Evolutionary conservation across 1,140 invertebrate species (phyloP), one percentile per base, ranked within the genome.

Genomic region (Frieseomelitta varia): DNA sequence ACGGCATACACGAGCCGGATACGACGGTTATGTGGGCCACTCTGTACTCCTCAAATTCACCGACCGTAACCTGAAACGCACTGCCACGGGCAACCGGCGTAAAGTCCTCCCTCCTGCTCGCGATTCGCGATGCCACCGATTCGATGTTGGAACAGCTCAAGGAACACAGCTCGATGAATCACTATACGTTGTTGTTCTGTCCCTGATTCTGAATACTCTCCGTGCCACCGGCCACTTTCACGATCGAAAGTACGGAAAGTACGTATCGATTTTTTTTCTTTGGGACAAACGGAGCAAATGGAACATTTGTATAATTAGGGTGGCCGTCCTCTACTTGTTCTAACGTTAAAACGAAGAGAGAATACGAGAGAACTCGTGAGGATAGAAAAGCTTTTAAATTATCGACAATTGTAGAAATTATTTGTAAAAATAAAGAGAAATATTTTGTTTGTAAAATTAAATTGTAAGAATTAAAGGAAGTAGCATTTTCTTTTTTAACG

Each of bases 41-140:
- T 47, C 39, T 75, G 68, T 90, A 89, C 87, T 87, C 68, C 87
- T 88, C 69, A 81, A 91, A 91, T 91, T 83, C 89, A 91, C 85
- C 69, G 78, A 91, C 85, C 89, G 89, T 91, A 87, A 90, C 87
- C 80, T 83, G 88, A 90, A 87, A 87, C 85, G 85, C 84, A 84
- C 87, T 77, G 81, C 84, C 81, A 90, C 86, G 88, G 86, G 81
- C 89, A 90, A 81, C 86, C 84, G 89, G 83, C 89, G 88, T 90
- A 90, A 90, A 90, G 77, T 75, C 85, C 87, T 81, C 68, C 87
- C 77, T 63, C 34, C 78, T 87, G 65, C 27, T 34, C 58, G 69
- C 39, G 74, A 83, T 69, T 34, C 81, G 73, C 73, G 81, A 78
- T 56, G 53, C 79, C 34, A 27, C 19, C 80, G 53, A 76, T 68